phyloP scores from a whole-genome alignment of 2,797 vertebrate species.

The Scolopax bukidnonensis region DNA sequence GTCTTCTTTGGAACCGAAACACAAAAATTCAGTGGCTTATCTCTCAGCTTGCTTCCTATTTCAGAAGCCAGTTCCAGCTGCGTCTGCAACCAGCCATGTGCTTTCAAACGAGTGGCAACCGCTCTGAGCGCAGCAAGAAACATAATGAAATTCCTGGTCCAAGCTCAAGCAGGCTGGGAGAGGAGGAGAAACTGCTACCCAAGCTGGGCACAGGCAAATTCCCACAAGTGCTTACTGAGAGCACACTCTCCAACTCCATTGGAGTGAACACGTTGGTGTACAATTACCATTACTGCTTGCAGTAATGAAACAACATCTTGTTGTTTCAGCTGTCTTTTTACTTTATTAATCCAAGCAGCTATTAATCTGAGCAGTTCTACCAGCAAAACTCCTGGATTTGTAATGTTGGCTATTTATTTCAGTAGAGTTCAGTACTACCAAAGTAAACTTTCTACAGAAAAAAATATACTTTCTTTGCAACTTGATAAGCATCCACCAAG shows the following conservation, averaged over 20 bases:
- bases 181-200: not conserved
- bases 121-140: not conserved
- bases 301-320: not conserved
- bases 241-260: not conserved
- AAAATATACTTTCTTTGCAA: not conserved
- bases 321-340: not conserved
- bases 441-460: not conserved
- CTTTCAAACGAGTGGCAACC: not conserved
- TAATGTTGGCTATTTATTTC: not conserved
- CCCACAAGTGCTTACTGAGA: not conserved
- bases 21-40: conserved; percentile 18
- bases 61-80: conserved; percentile 60
- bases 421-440: not conserved
- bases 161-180: not conserved
- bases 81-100: conserved; percentile 50
- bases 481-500: not conserved
- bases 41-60: conserved; percentile 53
- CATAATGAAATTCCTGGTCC: not conserved
- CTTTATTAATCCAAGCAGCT: not conserved
- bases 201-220: not conserved
- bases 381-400: not conserved
- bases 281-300: not conserved
- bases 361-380: not conserved
- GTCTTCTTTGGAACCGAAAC: conserved; percentile 38
- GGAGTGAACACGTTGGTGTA: not conserved